Evolutionary conservation across 1,140 invertebrate genomes (phyloP), one percentile per base, ranked within the genome.

Genomic region (Euborellia annulipes): DNA sequence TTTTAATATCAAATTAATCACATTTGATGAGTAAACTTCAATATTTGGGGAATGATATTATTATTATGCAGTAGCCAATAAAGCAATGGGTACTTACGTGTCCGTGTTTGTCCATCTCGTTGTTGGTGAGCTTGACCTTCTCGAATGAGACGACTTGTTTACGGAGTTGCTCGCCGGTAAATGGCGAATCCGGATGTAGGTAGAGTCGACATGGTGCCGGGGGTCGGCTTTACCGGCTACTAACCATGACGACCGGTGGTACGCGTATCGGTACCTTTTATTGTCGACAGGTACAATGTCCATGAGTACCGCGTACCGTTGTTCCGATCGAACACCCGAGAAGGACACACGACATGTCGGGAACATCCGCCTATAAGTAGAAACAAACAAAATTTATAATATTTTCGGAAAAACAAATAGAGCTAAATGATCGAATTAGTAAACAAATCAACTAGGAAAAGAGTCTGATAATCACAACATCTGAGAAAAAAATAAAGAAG

Each of bases 181-280:
- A 97, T 37, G 95, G 94, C 41, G 89, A 92, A 66, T 98, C 95
- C 4, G 94, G 94, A 71, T 98, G 95, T 39, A 89, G 75, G 68
- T 96, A 97, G 50, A 97, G 78, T 46, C 93, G 71, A 39, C 83
- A 79, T 22, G 90, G 90, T 9, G 93, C 89, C 34, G 89, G 90
- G 93, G 92, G 74, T 97, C 94, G n/a, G 94, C 94, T 68, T 98
- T 98, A 47, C 95, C 95, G 3, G 94, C 93, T 44, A 97, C 91
- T 55, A 98, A 69, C 95, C 95, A 98, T 13, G 88, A 92, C 37
- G 91, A 96, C 48, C 92, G 76, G 70, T 97, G 93, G 72, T 97
- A 97, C 43, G 92, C 93, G 75, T 98, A 99, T 44, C 94, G 79
- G 71, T 98, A 98, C 49, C 95, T 75, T 64, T 96, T 96, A 70